A percentile compares a stretch with the other conserved stretches of the same genome.
These are phyloP conservation scores for Oriolus oriolus DNA, from an alignment of 2,113 vertebrate species.

Conservation along the genomic window DNA sequence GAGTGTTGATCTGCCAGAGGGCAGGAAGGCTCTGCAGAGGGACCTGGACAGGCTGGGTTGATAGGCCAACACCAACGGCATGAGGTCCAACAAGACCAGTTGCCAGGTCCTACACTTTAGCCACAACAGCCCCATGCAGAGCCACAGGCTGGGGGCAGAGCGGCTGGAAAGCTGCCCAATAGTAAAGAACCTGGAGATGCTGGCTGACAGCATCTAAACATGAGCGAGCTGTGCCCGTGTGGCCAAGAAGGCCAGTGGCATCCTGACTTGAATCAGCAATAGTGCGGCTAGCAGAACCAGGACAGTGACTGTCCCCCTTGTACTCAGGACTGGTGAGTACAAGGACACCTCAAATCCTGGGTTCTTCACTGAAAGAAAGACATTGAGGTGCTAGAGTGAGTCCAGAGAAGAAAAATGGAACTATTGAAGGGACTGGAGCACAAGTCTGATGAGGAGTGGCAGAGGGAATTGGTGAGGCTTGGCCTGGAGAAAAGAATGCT, in stretches of 20 bases:
- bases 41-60: not conserved
- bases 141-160: not conserved
- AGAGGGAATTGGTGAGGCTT: fast-evolving
- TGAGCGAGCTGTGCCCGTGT: fast-evolving
- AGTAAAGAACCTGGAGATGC: not conserved
- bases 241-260: not conserved
- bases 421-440: not conserved
- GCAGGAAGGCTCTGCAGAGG: not conserved
- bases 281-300: not conserved
- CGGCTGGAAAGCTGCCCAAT: not conserved
- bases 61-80: fast-evolving
- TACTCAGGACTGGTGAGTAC: not conserved
- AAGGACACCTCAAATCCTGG: not conserved
- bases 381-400: not conserved
- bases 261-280: not conserved
- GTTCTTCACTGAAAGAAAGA: not conserved
- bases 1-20: not conserved
- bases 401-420: not conserved
- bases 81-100: not conserved
- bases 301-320: not conserved
- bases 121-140: not conserved
- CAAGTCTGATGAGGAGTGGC: fast-evolving
- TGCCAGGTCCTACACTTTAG: fast-evolving
- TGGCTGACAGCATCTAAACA: not conserved
- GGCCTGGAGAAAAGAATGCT: not conserved